Conservation (phyloP, 2,888 invertebrate genomes). For the Aplocera efformata region DNA sequence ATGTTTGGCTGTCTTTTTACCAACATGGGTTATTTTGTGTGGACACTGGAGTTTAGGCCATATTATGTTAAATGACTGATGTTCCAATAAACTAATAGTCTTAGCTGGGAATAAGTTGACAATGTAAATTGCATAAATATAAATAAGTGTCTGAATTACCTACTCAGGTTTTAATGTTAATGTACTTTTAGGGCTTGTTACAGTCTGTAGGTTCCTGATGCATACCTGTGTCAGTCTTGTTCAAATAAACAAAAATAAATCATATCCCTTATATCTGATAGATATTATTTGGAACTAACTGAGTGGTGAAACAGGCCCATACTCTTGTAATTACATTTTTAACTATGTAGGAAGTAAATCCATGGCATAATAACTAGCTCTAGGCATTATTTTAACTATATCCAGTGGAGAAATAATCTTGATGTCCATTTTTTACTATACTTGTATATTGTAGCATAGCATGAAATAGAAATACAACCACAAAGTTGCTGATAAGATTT, state of each 20-base stretch:
- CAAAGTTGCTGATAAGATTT: conserved; percentile 33
- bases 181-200: no score
- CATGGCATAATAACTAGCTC: conserved; percentile 50
- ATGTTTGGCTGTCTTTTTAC: conserved; percentile 51
- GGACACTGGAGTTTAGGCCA: conserved; percentile 34
- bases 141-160: conserved; percentile 10
- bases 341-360: conserved; percentile 23
- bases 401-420: conserved; percentile 44
- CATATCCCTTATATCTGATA: no score
- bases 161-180: no score
- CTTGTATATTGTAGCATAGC: conserved; percentile 43
- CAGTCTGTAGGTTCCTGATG: no score
- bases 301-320: no score
- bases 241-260: no score
- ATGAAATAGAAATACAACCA: conserved; percentile 36
- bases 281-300: no score
- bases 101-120: conserved; percentile 13
- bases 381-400: conserved; percentile 66
- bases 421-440: conserved; percentile 58
- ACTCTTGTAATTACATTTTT: conserved; percentile 49
- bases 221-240: no score
- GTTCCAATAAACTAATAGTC: conserved; percentile 37
- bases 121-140: conserved; percentile 15
- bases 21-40: conserved; percentile 48
- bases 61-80: conserved; percentile 53